A percentile compares a stretch with the other conserved stretches of the same genome.
Evolutionary conservation across 2,888 invertebrate species (phyloP).

Genomic region (Rhorus exstirpatorius): DNA sequence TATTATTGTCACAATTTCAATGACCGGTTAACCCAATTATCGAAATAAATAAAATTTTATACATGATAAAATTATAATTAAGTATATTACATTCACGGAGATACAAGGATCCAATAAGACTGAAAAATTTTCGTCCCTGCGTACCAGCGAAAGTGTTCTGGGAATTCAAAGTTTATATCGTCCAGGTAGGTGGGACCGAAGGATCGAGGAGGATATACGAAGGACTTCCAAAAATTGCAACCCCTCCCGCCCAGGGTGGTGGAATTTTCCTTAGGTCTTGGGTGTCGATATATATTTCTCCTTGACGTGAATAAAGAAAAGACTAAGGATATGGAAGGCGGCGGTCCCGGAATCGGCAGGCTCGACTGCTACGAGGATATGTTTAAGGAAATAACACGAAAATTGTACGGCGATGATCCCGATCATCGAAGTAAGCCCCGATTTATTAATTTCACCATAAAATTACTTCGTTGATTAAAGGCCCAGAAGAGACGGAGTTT

Average conservation of each 20-base stretch:
- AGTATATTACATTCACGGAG: no score
- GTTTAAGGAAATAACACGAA: slow-evolving; percentile 97
- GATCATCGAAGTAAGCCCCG: slow-evolving; percentile 83
- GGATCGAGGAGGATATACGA: slow-evolving; percentile 14
- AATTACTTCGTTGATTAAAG: no score
- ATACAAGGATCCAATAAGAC: no score
- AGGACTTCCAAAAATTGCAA: slow-evolving; percentile 43
- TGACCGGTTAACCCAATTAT: no score
- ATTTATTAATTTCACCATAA: no score
- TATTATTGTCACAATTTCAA: no score
- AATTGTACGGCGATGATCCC: slow-evolving; percentile 94
- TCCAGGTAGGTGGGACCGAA: slow-evolving; percentile 25
- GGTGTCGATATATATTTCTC: not conserved
- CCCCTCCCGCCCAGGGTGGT: slow-evolving; percentile 40
- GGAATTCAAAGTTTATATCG: slow-evolving; percentile 24
- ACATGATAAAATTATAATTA: no score
- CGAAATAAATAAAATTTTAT: no score
- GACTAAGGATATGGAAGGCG: slow-evolving; percentile 79
- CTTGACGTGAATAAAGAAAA: slow-evolving; percentile 2
- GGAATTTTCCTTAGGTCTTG: slow-evolving; percentile 34
- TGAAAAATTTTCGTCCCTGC: no score
- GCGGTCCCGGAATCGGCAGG: slow-evolving; percentile 85
- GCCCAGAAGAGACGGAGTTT: no score
- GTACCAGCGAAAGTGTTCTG: not conserved
- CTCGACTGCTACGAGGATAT: slow-evolving; percentile 92